phyloP scores from a whole-genome alignment of 2,888 invertebrate species.

The Phyllotreta striolata region DNA sequence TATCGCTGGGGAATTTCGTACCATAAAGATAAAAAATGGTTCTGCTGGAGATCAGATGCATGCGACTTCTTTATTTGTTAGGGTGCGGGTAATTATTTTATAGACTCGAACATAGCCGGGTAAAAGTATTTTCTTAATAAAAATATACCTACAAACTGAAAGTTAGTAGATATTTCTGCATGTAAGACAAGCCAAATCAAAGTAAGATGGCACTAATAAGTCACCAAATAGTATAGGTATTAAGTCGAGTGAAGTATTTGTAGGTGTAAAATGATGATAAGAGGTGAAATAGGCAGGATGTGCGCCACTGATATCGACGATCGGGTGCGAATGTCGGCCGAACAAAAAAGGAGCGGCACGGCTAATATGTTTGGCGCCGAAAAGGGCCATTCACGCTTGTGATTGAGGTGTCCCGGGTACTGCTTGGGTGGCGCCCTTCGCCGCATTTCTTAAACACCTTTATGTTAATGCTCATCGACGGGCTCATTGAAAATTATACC shows the following conservation, averaged over 20 bases:
- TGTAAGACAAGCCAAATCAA: no score
- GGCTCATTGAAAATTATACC: conserved; percentile 16
- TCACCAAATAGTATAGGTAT: not conserved
- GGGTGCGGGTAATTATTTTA: conserved; percentile 35
- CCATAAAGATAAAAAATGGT: conserved; percentile 35
- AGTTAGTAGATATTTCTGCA: no score
- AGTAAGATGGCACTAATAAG: no score
- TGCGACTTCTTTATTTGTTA: conserved; percentile 24
- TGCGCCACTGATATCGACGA: conserved; percentile 32
- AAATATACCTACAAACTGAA: no score
- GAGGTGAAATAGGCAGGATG: no score
- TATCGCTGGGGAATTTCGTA: conserved; percentile 27
- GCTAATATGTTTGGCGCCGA: conserved; percentile 56
- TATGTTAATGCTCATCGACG: conserved; percentile 30
- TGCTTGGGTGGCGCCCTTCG: conserved; percentile 56
- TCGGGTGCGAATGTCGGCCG: conserved; percentile 54
- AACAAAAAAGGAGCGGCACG: conserved; percentile 52
- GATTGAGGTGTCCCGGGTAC: conserved; percentile 54
- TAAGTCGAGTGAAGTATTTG: no score
- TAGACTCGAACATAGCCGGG: not conserved
- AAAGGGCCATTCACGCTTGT: conserved; percentile 56
- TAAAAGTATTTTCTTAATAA: conserved; percentile 8
- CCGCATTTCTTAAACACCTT: conserved; percentile 27
- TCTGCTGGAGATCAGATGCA: conserved; percentile 19
- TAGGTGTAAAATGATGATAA: no score